These are phyloP conservation scores for Mactromeris polynyma DNA, from an alignment of 2,888 invertebrate species.

Conservation along the genomic window DNA sequence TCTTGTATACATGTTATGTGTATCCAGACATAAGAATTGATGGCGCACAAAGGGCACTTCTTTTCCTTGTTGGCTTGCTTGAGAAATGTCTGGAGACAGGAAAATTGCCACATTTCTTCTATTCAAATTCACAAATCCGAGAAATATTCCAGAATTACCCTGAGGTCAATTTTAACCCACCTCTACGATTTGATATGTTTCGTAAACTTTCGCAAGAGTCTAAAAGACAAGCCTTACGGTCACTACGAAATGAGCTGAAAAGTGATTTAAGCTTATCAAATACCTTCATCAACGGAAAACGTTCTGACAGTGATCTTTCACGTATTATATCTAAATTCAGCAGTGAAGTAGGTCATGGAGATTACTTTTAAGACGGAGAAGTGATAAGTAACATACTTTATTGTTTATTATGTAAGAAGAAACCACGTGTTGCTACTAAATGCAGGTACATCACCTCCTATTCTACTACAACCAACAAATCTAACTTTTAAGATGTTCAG, in stretches of 20 bases:
- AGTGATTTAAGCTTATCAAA: not conserved
- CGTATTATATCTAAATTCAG: not conserved
- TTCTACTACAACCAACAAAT: no score
- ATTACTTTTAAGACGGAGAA: not conserved
- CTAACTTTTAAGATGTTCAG: no score
- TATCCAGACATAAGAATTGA: constrained; percentile 19
- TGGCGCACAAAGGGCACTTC: constrained; percentile 32
- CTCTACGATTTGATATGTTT: not conserved
- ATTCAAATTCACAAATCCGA: not conserved
- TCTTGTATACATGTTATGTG: constrained; percentile 42
- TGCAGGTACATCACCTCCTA: no score
- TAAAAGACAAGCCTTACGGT: not conserved
- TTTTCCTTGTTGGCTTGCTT: not conserved
- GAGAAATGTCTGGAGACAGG: not conserved
- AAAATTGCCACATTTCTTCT: not conserved
- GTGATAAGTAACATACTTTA: no score
- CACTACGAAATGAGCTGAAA: not conserved
- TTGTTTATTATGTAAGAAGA: no score
- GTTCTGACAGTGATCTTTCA: not conserved
- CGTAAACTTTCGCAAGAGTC: not conserved
- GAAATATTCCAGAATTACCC: not conserved
- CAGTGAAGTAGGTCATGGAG: not conserved
- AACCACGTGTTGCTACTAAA: no score
- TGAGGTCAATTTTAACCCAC: not conserved
- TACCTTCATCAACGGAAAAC: not conserved